phyloP scores from a whole-genome alignment of 2,113 vertebrate species.

The Poeciliopsis prolifica region DNA sequence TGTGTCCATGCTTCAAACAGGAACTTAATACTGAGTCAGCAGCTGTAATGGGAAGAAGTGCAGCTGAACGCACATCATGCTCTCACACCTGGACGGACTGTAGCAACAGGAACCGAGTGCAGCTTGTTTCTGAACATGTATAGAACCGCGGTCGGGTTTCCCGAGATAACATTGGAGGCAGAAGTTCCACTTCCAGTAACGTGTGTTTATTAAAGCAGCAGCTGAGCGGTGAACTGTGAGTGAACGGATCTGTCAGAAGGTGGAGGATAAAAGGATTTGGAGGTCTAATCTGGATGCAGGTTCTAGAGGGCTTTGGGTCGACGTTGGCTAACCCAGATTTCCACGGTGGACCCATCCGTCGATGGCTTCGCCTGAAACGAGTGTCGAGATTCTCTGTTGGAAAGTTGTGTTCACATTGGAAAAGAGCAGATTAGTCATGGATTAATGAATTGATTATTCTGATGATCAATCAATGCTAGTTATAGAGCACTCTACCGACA shows the following conservation, averaged over 20 bases:
- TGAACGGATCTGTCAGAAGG: conserved; percentile 20
- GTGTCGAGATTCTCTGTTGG: neutral
- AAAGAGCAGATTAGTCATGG: too few species aligned
- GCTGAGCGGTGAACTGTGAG: conserved; percentile 1
- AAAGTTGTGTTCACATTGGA: conserved; percentile 4
- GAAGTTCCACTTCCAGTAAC: neutral
- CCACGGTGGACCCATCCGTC: neutral
- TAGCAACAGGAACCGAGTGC: conserved; percentile 12
- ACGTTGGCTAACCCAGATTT: conserved; percentile 47
- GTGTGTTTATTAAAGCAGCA: neutral
- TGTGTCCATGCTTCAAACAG: conserved; percentile 16
- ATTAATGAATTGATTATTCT: too few species aligned
- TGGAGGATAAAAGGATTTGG: conserved; percentile 52
- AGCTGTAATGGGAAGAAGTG: neutral
- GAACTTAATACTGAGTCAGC: conserved; percentile 24
- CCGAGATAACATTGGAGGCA: conserved; percentile 1
- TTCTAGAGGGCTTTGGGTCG: conserved; percentile 16
- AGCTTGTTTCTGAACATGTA: neutral
- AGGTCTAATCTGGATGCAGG: conserved; percentile 44
- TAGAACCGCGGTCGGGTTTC: neutral
- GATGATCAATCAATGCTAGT: too few species aligned
- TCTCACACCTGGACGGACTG: neutral
- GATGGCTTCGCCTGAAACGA: neutral
- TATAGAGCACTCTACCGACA: too few species aligned
- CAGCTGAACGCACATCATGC: neutral